These are phyloP conservation scores for Peromyscus eremicus DNA, from an alignment of 2,797 vertebrate genomes.

Conservation along the genomic window DNA sequence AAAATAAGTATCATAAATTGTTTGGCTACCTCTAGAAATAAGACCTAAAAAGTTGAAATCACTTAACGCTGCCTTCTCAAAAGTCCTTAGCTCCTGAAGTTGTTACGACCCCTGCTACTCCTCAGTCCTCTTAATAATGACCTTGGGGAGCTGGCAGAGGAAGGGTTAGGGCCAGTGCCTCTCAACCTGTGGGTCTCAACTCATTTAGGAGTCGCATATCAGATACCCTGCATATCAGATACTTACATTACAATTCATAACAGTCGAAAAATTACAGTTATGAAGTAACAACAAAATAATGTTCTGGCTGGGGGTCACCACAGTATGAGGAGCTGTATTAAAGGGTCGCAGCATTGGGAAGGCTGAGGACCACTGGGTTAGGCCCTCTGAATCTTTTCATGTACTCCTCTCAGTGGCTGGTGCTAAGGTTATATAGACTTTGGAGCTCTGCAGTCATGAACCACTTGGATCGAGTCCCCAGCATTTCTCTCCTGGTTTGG, in stretches of 20 bases:
- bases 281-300: background rate
- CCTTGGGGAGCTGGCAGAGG: background rate
- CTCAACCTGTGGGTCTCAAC: background rate
- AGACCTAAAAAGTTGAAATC: background rate
- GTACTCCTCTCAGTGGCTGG: background rate
- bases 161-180: background rate
- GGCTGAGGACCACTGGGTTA: background rate
- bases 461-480: background rate
- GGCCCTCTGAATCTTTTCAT: background rate
- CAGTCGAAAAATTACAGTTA: background rate
- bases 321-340: background rate
- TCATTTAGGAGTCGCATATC: background rate
- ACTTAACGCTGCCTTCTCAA: background rate
- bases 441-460: background rate
- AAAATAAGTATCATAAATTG: conserved; percentile 12
- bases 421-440: too few species aligned
- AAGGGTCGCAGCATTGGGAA: background rate
- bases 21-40: conserved; percentile 32
- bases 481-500: background rate
- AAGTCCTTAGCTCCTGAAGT: background rate
- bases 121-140: background rate
- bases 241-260: background rate
- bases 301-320: background rate
- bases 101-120: background rate
- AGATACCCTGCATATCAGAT: background rate